Conservation (phyloP, 1,140 invertebrate species). For the Notospermus geniculatus region DNA sequence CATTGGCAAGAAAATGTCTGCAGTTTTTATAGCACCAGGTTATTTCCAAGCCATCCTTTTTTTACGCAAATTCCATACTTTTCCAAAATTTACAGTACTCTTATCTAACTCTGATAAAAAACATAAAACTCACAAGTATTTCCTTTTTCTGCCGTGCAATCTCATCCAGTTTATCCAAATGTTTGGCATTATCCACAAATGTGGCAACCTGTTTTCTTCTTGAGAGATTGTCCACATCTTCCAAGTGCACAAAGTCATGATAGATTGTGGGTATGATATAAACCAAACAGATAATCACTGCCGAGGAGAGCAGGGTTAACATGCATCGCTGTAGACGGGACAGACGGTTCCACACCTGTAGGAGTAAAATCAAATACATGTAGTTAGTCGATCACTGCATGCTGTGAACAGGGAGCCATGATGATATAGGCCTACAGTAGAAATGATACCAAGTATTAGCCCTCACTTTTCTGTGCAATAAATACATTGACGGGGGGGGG, state of each 20-base stretch:
- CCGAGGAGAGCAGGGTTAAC: conserved; percentile 63
- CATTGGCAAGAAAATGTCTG: too few relatives aligned
- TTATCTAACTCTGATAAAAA: background rate
- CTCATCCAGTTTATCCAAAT: conserved; percentile 1
- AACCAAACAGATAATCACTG: conserved; percentile 60
- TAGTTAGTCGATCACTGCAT: too few relatives aligned
- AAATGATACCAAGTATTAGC: too few relatives aligned
- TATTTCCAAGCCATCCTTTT: too few relatives aligned
- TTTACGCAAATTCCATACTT: background rate
- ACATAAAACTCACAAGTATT: background rate
- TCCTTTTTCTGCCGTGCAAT: background rate
- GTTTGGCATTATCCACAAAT: background rate
- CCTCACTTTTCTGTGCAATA: too few relatives aligned
- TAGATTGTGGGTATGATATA: conserved; percentile 59
- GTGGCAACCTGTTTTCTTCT: background rate
- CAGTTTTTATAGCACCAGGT: too few relatives aligned
- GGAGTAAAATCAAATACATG: too few relatives aligned
- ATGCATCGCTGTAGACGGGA: conserved; percentile 78
- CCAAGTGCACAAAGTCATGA: conserved; percentile 16
- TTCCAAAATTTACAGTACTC: background rate
- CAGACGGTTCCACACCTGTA: conserved; percentile 69
- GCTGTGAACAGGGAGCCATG: too few relatives aligned
- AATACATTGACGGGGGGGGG: too few relatives aligned
- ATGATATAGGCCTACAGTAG: too few relatives aligned
- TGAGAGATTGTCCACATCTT: conserved; percentile 14